A percentile compares a stretch with the other conserved stretches of the same genome.
Evolutionary conservation across 23 tunicate species (phyloP).

Genomic region (Clavelina lepadiformis): DNA sequence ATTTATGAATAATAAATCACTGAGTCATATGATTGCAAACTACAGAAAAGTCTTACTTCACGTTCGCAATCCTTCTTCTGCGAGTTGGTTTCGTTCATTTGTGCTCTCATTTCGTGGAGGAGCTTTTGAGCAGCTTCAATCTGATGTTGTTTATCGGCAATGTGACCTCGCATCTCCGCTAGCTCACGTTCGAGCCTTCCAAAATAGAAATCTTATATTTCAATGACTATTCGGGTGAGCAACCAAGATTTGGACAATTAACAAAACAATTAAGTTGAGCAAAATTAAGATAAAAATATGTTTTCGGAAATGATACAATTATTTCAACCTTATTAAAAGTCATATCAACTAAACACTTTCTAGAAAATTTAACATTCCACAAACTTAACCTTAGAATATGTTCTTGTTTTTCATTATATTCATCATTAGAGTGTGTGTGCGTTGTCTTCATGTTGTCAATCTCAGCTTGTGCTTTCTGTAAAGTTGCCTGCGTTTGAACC

Average conservation of each 20-base stretch:
- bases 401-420: slow-evolving; percentile 67
- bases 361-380: no score
- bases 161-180: slow-evolving; percentile 19
- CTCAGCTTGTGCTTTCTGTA: slow-evolving; percentile 38
- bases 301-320: no score
- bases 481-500: slow-evolving; percentile 23
- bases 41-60: no score
- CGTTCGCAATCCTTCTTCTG: slow-evolving; percentile 24
- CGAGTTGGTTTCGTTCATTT: slow-evolving; percentile 28
- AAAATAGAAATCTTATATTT: no score
- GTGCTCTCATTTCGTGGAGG: slow-evolving; percentile 36
- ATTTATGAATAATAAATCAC: no score
- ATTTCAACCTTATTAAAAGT: no score
- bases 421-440: slow-evolving; percentile 69
- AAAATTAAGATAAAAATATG: no score
- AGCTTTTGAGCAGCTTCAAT: slow-evolving; percentile 33
- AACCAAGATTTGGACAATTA: no score
- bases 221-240: background rate
- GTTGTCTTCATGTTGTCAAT: slow-evolving; percentile 52
- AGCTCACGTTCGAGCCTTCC: slow-evolving; percentile 35
- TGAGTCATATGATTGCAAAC: no score
- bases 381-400: slow-evolving; percentile 37
- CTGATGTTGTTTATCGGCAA: slow-evolving; percentile 55
- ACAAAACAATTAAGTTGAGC: no score
- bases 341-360: no score